Evolutionary conservation across 1,140 invertebrate genomes (phyloP).

Genomic region (Neuroterus valhalla): DNA sequence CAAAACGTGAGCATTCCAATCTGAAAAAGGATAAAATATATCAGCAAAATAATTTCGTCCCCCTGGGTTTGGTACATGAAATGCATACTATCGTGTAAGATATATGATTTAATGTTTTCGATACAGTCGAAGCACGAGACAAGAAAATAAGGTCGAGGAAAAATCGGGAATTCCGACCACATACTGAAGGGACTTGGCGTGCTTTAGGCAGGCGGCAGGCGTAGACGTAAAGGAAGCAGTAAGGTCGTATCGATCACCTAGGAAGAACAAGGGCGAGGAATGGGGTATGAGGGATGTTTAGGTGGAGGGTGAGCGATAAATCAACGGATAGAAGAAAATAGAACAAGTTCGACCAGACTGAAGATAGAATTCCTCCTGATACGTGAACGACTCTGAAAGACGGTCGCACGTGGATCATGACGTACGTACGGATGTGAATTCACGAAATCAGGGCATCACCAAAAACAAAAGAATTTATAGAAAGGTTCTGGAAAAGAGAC

Average conservation of each 20-base stretch:
- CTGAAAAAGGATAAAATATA: background rate
- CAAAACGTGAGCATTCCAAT: background rate
- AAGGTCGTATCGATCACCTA: constrained; percentile 28
- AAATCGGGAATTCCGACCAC: background rate
- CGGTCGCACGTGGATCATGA: background rate
- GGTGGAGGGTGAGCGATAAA: constrained; percentile 24
- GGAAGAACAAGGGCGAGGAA: background rate
- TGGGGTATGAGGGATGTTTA: constrained; percentile 20
- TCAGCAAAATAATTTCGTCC: constrained; percentile 19
- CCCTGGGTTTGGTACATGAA: background rate
- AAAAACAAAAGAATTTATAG: background rate
- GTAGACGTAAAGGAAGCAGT: background rate
- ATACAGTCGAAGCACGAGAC: constrained; percentile 24
- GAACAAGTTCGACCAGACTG: constrained; percentile 15
- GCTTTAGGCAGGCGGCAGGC: constrained; percentile 1
- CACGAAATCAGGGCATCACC: background rate
- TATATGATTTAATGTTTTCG: constrained; percentile 20
- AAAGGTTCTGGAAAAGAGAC: background rate
- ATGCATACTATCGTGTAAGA: constrained; percentile 3
- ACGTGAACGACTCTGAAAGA: background rate
- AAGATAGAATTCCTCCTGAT: constrained; percentile 18
- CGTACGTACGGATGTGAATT: background rate
- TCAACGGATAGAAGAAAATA: constrained; percentile 30
- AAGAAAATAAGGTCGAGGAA: constrained; percentile 26
- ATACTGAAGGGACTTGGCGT: background rate